phyloP scores from a whole-genome alignment of 2,888 invertebrate genomes.

The Hypsopygia costalis region DNA sequence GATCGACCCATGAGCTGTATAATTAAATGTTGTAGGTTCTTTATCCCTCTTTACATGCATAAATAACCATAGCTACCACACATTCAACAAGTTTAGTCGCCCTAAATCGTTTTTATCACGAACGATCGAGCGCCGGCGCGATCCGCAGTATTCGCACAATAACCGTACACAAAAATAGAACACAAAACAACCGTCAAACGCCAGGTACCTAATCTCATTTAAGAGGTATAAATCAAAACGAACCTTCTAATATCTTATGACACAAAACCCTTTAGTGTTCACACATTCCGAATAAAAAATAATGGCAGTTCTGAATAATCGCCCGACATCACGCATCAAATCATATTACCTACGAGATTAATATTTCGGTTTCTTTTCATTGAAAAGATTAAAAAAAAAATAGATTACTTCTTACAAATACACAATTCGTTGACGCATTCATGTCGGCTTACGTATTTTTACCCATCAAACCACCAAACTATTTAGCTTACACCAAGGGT shows the following conservation, averaged over 20 bases:
- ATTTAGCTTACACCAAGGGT: no score
- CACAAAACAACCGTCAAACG: constrained; percentile 10
- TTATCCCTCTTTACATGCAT: no score
- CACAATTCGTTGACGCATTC: no score
- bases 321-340: constrained; percentile 28
- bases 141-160: constrained; percentile 41
- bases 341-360: constrained; percentile 61
- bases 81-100: no score
- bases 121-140: constrained; percentile 46
- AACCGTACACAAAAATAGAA: constrained; percentile 38
- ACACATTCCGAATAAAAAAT: constrained; percentile 49
- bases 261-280: constrained; percentile 73
- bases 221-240: constrained; percentile 65
- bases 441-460: no score
- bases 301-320: constrained; percentile 29
- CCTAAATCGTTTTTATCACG: constrained; percentile 61
- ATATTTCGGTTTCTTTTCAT: constrained; percentile 46
- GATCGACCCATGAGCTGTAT: no score
- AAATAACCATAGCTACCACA: no score
- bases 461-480: no score
- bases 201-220: constrained; percentile 49
- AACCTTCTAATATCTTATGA: constrained; percentile 65
- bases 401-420: no score
- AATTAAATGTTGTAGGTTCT: no score
- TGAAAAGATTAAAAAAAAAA: no score